Conservation (phyloP, 2,888 invertebrate genomes). For the Heteropelma amictum region DNA sequence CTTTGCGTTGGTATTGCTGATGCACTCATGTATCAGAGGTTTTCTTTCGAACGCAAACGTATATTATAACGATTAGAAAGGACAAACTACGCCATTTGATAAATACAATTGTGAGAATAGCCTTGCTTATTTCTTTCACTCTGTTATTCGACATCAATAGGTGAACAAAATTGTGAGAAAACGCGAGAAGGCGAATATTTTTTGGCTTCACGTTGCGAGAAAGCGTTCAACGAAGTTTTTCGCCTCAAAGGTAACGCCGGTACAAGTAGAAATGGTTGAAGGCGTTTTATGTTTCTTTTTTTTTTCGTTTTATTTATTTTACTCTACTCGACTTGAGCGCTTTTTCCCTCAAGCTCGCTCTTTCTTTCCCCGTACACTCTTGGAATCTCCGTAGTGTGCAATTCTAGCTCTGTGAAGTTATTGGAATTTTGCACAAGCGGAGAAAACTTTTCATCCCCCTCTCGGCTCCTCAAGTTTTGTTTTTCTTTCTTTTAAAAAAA, state of each 20-base stretch:
- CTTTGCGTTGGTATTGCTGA: too few relatives aligned
- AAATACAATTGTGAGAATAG: too few relatives aligned
- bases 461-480: not conserved
- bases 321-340: not conserved
- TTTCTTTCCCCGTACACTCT: not conserved
- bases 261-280: constrained; percentile 11
- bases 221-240: constrained; percentile 55
- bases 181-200: not conserved
- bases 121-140: too few relatives aligned
- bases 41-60: too few relatives aligned
- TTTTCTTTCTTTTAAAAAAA: not conserved
- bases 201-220: constrained; percentile 49
- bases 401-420: constrained; percentile 37
- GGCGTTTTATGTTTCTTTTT: constrained; percentile 6
- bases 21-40: too few relatives aligned
- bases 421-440: constrained; percentile 34
- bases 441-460: constrained; percentile 45
- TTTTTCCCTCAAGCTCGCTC: not conserved
- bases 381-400: not conserved
- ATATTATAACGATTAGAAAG: too few relatives aligned
- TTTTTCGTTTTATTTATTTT: not conserved
- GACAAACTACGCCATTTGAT: too few relatives aligned
- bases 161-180: not conserved
- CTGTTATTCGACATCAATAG: too few relatives aligned
- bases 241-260: constrained; percentile 38